Base-by-base conservation (phyloP, 2,797 vertebrate genomes). In the Crenuchus spilurus region DNA sequence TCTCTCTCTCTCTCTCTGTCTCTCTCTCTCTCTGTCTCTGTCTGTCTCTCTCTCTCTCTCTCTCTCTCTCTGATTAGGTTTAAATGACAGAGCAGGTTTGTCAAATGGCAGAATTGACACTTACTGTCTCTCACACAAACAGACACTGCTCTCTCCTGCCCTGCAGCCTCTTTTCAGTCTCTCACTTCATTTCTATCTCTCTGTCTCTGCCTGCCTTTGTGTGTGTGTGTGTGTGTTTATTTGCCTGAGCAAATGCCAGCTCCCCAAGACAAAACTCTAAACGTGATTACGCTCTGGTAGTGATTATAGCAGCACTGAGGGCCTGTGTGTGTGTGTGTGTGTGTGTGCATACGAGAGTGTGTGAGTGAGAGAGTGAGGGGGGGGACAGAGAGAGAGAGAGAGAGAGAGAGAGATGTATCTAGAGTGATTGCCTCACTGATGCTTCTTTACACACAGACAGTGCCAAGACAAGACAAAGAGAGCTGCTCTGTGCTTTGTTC, bases 221-320 rank as follows among this genome's bases (percentile, higher is more conserved):
- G 3, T 18, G 22, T 46, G 8, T 57, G 35, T 10, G 39, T 31
- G 28, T 35, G 33, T 37, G 46, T 10, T 49, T 22, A 49, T 20
- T 24, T 6, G 0, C 11, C 11, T 49, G 57, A 58, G 55, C 75
- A 77, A 74, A 72, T 57, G 20, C 11, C 57, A 28, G 61, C 7
- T 71, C 55, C 20, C 62, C 42, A 52, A 74, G 66, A 70, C 65
- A 41, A 68, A 63, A 54, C 30, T 52, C 30, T 31, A 22, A 39
- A 60, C 6, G 1, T 24, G 18, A 60, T 60, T 37, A 24, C 33
- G 33, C 48, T 37, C 14, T 22, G 13, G 58, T 41, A 70, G 52
- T 74, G 61, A 74, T 74, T 70, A 71, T 39, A 74, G 42, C 39
- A 20, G 20, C 42, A 52, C 42, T 39, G 14, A 33, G 16, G 55